Conservation (phyloP, 2,113 vertebrate species). For the Muntiacus reevesi region DNA sequence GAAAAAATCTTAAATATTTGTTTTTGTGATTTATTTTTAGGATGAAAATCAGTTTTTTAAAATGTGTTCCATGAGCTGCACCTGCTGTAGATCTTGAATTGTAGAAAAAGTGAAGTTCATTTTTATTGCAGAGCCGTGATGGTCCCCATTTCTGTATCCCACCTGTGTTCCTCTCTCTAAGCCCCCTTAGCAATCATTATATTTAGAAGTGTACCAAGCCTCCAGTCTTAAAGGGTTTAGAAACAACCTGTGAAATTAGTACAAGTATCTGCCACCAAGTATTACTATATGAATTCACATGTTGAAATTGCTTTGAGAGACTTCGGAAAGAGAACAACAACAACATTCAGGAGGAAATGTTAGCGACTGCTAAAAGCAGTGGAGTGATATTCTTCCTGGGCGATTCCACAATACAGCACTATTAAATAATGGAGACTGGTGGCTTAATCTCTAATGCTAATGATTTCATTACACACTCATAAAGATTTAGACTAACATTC, state of each 20-base stretch:
- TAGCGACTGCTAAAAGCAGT: background rate
- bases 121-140: background rate
- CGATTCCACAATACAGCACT: background rate
- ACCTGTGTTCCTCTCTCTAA: background rate
- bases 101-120: background rate
- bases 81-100: background rate
- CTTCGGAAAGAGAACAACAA: background rate
- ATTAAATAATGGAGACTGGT: background rate
- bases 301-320: conserved; percentile 33
- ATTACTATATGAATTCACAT: conserved; percentile 7
- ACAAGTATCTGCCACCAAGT: background rate
- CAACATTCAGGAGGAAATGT: background rate
- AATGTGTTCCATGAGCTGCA: background rate
- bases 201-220: background rate
- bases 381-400: background rate
- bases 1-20: background rate
- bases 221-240: background rate
- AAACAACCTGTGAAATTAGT: conserved; percentile 16
- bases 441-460: background rate
- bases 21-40: background rate
- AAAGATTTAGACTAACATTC: background rate
- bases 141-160: background rate
- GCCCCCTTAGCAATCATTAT: background rate
- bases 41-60: background rate
- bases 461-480: background rate